These are phyloP conservation scores for Motacilla tschutschensis DNA, from an alignment of 2,113 vertebrate genomes.

Conservation along the genomic window DNA sequence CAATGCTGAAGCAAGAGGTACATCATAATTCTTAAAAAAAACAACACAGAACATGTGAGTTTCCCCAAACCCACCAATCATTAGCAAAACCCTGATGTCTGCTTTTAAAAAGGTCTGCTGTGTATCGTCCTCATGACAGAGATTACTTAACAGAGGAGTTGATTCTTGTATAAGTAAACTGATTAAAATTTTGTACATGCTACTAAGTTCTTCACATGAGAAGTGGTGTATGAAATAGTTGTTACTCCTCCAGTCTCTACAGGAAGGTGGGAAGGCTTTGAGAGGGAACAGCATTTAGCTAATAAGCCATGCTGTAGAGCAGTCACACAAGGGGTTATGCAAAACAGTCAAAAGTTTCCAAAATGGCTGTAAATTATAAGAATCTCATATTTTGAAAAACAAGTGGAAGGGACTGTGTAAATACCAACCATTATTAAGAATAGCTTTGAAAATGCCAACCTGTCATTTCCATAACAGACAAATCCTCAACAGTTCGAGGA, in stretches of 20 bases:
- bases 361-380: neutral
- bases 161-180: neutral
- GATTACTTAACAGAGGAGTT: neutral
- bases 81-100: neutral
- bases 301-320: neutral
- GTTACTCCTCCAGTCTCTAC: neutral
- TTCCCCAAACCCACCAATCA: neutral
- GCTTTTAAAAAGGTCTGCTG: neutral
- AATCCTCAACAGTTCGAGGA: neutral
- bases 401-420: neutral
- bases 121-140: neutral
- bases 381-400: neutral
- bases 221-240: neutral
- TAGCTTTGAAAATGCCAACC: neutral
- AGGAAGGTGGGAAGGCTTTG: neutral
- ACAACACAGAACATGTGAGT: rapidly evolving
- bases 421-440: neutral
- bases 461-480: neutral
- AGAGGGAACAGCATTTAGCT: neutral
- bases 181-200: neutral
- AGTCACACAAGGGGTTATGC: neutral
- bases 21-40: neutral
- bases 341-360: neutral
- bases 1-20: neutral
- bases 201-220: neutral